A percentile compares a stretch with the other conserved stretches of the same genome.
Conservation (phyloP, 2,113 vertebrate genomes). For the Mellivora capensis region DNA sequence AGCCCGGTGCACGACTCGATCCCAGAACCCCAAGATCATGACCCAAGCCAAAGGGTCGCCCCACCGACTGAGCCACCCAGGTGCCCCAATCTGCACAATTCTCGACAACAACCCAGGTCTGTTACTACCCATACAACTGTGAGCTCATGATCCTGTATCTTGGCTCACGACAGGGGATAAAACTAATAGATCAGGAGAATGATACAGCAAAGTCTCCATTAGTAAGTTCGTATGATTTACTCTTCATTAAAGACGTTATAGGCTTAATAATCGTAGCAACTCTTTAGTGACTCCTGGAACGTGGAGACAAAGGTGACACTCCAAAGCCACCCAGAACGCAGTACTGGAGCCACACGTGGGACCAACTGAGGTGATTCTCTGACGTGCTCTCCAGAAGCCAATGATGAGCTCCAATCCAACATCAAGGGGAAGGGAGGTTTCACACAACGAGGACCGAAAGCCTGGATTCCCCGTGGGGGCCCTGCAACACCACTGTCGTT, state of each 20-base stretch:
- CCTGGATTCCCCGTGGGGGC: neutral
- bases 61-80: neutral
- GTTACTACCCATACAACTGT: neutral
- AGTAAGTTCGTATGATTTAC: neutral
- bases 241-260: neutral
- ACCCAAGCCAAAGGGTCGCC: neutral
- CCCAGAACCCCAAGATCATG: neutral
- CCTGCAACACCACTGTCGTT: neutral
- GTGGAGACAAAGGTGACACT: neutral
- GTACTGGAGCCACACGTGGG: neutral
- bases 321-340: neutral
- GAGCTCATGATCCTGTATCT: neutral
- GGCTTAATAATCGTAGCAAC: neutral
- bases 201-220: neutral
- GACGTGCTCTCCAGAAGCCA: neutral
- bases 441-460: neutral
- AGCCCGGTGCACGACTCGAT: neutral
- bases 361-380: neutral
- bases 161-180: neutral
- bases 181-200: neutral
- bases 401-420: neutral
- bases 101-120: neutral
- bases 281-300: neutral
- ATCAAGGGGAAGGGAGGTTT: neutral
- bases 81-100: neutral